Evolutionary conservation across 2,888 invertebrate species (phyloP).

Genomic region (Silvanus unidentatus): DNA sequence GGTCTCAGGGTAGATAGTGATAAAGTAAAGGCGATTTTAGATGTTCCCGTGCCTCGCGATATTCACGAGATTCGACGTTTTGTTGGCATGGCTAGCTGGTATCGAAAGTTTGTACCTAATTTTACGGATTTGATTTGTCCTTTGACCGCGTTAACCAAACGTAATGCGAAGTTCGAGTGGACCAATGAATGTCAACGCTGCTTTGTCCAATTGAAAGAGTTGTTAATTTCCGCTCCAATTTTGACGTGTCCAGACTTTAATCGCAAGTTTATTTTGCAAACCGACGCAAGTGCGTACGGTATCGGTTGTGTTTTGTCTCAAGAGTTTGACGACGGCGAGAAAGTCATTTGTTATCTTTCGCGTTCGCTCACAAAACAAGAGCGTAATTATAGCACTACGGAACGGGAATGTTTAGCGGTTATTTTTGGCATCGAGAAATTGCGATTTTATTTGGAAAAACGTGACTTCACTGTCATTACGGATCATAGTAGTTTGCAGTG

Average conservation of each 20-base stretch:
- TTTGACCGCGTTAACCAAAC: conserved; percentile 4
- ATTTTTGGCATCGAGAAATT: conserved; percentile 19
- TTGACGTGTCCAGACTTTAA: conserved; percentile 23
- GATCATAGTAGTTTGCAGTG: conserved; percentile 19
- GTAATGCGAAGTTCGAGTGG: conserved; percentile 18
- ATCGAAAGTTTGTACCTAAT: conserved; percentile 14
- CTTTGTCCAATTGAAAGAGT: conserved; percentile 16
- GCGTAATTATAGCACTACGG: no score
- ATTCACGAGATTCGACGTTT: conserved; percentile 10
- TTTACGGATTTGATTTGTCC: conserved; percentile 5
- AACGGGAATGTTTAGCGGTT: no score
- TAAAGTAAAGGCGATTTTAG: conserved; percentile 19
- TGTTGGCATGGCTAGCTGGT: conserved; percentile 16
- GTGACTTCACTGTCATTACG: conserved; percentile 17
- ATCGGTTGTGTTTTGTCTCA: conserved; percentile 20
- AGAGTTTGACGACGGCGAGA: conserved; percentile 16
- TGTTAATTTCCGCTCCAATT: conserved; percentile 20
- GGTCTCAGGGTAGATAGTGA: conserved; percentile 25
- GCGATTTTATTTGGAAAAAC: conserved; percentile 17
- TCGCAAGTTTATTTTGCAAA: no score
- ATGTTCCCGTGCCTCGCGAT: conserved; percentile 14
- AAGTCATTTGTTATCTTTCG: conserved; percentile 19
- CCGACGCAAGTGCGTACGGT: no score
- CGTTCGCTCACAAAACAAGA: conserved; percentile 17
- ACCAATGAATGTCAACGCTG: conserved; percentile 13